Base-by-base conservation (phyloP, 2,888 invertebrate species). In the Herminia tarsipennalis region DNA sequence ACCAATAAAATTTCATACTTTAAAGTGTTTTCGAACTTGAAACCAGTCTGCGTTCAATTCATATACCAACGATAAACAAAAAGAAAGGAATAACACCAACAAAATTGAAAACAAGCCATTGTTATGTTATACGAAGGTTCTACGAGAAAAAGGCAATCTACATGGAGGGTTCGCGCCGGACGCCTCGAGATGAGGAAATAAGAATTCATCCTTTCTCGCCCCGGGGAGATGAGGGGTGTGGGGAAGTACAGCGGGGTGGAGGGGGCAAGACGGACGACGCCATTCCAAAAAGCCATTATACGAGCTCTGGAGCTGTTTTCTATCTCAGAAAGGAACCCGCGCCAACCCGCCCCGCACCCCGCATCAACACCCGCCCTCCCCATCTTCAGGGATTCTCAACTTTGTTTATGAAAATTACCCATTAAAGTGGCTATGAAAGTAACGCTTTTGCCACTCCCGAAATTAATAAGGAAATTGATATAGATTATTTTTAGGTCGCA, bases 211-310 rank as follows among this genome's bases (percentile, higher is more conserved):
- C 90, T 88, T 88, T 88, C 88, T 83, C 87, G 86, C 84, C 81
- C 76, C 73, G 82, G 78, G 78, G 73, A 67, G 85, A 20, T 36
- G 53, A 42, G 35, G 39, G n/a, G 44, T 36, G 17, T 35, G 40
- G 51, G 65, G 56, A n/a, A n/a, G 70, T 56, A 57, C 61, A 56
- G 58, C 62, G 66, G 69, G 70, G 70, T n/a, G 69, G 66, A 67
- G 68, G 66, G 73, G 72, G 80, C 86, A 93, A 93, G 94, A 93
- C 92, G 93, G 93, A 93, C 93, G 93, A 93, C 93, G 93, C 93
- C 93, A 94, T 94, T 94, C 93, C 94, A 92, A 92, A 93, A 93
- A 93, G 92, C 93, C 93, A 93, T 93, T 93, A 93, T 93, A 93
- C 93, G 92, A 93, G 92, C 93, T 88, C 92, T 85, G 88, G 92